Conservation (phyloP, 2,888 invertebrate genomes). For the Harmothoe impar region DNA sequence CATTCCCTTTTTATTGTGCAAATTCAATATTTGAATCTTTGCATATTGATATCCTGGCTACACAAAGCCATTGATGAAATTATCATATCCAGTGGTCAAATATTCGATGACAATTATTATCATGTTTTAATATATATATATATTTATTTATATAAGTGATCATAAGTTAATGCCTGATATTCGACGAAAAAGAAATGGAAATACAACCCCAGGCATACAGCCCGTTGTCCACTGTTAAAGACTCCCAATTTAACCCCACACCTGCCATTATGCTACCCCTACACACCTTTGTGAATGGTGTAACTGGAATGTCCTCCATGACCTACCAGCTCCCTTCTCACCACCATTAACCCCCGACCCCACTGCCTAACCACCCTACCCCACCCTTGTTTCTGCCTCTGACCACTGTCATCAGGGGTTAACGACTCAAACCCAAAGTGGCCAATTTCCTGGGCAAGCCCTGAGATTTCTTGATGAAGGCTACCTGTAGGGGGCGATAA, state of each 20-base stretch:
- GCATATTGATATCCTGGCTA: too few species aligned
- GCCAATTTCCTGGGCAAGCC: neutral
- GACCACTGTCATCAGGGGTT: slow-evolving; percentile 28
- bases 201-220: too few species aligned
- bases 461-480: slow-evolving; percentile 12
- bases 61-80: too few species aligned
- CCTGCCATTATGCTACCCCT: neutral
- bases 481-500: neutral
- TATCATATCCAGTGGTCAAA: too few species aligned
- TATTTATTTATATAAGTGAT: too few species aligned
- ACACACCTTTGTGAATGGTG: neutral
- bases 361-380: neutral
- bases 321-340: neutral
- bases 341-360: slow-evolving; percentile 1
- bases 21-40: too few species aligned
- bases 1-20: too few species aligned
- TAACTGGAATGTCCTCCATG: neutral
- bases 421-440: neutral
- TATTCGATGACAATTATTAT: too few species aligned
- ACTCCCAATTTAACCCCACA: neutral
- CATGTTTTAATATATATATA: too few species aligned
- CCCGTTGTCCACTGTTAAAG: too few species aligned
- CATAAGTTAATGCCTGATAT: too few species aligned
- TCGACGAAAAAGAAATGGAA: too few species aligned
- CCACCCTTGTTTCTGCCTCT: slow-evolving; percentile 19